phyloP scores from a whole-genome alignment of 2,797 vertebrate genomes.

The Hybognathus amarus region DNA sequence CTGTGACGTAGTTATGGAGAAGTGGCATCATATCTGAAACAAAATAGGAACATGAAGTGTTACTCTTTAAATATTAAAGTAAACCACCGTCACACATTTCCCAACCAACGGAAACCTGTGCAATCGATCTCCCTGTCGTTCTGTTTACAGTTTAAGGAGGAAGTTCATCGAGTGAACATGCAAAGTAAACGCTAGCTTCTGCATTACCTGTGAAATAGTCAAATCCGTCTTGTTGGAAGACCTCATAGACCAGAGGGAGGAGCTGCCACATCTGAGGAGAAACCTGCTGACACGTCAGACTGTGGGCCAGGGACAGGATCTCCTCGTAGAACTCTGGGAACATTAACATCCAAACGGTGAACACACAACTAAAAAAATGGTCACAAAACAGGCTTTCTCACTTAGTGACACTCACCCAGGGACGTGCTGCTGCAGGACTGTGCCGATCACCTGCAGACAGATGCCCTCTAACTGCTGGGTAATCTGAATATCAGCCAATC shows the following conservation, averaged over 20 bases:
- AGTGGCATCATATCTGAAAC: constrained; percentile 98
- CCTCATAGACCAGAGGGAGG: constrained; percentile 94
- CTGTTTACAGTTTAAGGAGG: neutral
- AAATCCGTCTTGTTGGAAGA: constrained; percentile 99
- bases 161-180: neutral
- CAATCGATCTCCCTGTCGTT: neutral
- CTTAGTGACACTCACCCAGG: constrained; percentile 83
- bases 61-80: neutral
- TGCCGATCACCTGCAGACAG: constrained; percentile 98
- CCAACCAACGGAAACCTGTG: neutral
- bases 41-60: neutral
- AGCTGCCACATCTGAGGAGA: constrained; percentile 99
- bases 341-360: neutral
- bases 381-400: neutral
- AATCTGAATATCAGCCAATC: constrained; percentile 80
- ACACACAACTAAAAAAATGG: neutral
- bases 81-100: neutral
- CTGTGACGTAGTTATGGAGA: constrained; percentile 98
- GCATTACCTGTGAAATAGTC: constrained; percentile 96
- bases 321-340: constrained; percentile 96
- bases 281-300: constrained; percentile 98
- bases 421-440: constrained; percentile 97
- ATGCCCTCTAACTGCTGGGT: constrained; percentile 98
- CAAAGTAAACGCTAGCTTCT: neutral
- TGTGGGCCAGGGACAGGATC: constrained; percentile 97